phyloP scores from a whole-genome alignment of 2,888 invertebrate species.

The Nebria brevicollis region DNA sequence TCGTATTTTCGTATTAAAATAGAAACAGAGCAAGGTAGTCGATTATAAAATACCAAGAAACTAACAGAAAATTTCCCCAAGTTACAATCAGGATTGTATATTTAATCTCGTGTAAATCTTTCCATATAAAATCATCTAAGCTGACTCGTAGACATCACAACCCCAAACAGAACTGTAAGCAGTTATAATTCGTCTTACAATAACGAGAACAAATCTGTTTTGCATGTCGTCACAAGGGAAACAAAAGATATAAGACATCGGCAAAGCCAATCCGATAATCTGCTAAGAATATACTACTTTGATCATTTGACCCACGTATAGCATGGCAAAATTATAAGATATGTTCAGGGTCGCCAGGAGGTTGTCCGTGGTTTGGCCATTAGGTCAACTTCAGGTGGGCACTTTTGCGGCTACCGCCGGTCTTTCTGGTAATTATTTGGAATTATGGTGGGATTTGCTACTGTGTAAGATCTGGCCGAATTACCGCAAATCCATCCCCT shows the following conservation, averaged over 20 bases:
- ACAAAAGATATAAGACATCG: conserved; percentile 3
- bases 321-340: background rate
- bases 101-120: background rate
- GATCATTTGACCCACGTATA: background rate
- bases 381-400: background rate
- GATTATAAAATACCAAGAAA: background rate
- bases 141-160: background rate
- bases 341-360: background rate
- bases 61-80: background rate
- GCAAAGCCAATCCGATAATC: background rate
- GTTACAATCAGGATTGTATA: background rate
- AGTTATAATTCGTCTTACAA: conserved; percentile 15
- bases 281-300: conserved; percentile 4
- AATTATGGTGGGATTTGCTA: background rate
- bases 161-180: background rate
- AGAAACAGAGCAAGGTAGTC: background rate
- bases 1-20: background rate
- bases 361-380: background rate
- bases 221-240: conserved; percentile 13
- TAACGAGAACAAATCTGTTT: conserved; percentile 38
- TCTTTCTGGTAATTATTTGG: conserved; percentile 12
- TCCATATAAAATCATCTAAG: background rate
- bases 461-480: conserved; percentile 3
- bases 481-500: background rate
- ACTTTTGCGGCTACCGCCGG: conserved; percentile 32